These are phyloP conservation scores for Melanophora roralis DNA, from an alignment of 2,888 invertebrate genomes.

Conservation along the genomic window DNA sequence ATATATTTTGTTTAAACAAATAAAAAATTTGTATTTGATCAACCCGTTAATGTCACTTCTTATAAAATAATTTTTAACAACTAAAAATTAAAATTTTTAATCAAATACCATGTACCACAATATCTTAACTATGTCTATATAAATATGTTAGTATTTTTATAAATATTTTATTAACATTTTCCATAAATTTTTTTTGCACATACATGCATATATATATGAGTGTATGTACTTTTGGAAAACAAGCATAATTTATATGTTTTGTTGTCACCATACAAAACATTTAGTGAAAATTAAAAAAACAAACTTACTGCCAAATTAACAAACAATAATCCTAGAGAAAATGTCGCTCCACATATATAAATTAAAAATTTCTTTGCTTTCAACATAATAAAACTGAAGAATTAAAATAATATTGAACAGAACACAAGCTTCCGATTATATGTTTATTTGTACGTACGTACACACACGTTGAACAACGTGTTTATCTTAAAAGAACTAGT, in stretches of 20 bases:
- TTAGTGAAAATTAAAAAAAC: background rate
- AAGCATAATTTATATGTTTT: constrained; percentile 8
- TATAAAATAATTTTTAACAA: constrained; percentile 46
- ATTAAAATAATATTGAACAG: too few relatives aligned
- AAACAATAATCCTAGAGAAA: background rate
- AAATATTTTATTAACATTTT: background rate
- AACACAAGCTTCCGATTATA: too few relatives aligned
- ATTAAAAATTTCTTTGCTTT: background rate
- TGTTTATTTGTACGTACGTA: too few relatives aligned
- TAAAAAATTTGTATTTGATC: constrained; percentile 32
- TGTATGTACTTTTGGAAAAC: background rate
- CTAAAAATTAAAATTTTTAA: constrained; percentile 40
- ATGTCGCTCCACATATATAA: background rate
- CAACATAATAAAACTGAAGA: background rate
- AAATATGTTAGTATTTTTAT: constrained; percentile 19
- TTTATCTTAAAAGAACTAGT: too few relatives aligned
- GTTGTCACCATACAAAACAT: background rate
- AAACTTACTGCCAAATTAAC: background rate
- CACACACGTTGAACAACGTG: too few relatives aligned
- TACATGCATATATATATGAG: background rate
- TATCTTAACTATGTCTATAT: constrained; percentile 7
- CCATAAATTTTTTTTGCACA: too few relatives aligned
- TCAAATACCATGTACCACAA: constrained; percentile 21
- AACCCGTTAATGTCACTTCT: constrained; percentile 58
- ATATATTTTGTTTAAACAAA: constrained; percentile 20